Evolutionary conservation across 2,888 invertebrate species (phyloP).

Genomic region (Parnassius mnemosyne): DNA sequence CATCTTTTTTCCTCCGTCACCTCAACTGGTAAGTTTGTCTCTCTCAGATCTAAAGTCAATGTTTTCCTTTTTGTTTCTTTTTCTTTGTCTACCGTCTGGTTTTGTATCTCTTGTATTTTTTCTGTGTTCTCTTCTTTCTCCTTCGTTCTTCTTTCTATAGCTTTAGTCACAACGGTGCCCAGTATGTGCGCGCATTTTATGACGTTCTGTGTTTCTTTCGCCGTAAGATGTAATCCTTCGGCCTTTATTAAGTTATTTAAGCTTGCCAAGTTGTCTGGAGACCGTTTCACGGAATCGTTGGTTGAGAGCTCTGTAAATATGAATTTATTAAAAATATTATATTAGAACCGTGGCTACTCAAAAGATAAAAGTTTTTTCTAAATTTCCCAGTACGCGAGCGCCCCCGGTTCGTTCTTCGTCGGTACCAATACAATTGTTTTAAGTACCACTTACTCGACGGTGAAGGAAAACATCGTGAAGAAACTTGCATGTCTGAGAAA

Average conservation of each 20-base stretch:
- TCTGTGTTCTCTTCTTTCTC: constrained; percentile 38
- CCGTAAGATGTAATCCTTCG: constrained; percentile 62
- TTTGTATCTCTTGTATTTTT: constrained; percentile 38
- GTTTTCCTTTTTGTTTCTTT: constrained; percentile 52
- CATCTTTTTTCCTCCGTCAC: constrained; percentile 52
- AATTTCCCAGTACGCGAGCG: too few relatives aligned
- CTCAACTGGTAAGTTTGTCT: constrained; percentile 52
- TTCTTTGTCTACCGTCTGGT: constrained; percentile 32
- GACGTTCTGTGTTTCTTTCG: constrained; percentile 65
- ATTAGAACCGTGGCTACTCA: too few relatives aligned
- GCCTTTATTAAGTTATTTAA: constrained; percentile 57
- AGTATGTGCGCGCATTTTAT: constrained; percentile 70
- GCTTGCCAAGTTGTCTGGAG: constrained; percentile 55
- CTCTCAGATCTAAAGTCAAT: constrained; percentile 61
- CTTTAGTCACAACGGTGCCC: constrained; percentile 60
- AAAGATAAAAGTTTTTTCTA: too few relatives aligned
- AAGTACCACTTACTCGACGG: too few relatives aligned
- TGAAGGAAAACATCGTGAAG: too few relatives aligned
- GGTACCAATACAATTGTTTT: too few relatives aligned
- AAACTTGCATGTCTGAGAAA: too few relatives aligned
- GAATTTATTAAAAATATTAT: neutral
- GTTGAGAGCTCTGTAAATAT: constrained; percentile 49
- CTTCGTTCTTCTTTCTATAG: constrained; percentile 57
- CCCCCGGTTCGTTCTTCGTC: too few relatives aligned
- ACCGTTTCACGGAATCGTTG: constrained; percentile 53